Base-by-base conservation (phyloP, 1,140 invertebrate species). In the Nasonia vitripennis region DNA sequence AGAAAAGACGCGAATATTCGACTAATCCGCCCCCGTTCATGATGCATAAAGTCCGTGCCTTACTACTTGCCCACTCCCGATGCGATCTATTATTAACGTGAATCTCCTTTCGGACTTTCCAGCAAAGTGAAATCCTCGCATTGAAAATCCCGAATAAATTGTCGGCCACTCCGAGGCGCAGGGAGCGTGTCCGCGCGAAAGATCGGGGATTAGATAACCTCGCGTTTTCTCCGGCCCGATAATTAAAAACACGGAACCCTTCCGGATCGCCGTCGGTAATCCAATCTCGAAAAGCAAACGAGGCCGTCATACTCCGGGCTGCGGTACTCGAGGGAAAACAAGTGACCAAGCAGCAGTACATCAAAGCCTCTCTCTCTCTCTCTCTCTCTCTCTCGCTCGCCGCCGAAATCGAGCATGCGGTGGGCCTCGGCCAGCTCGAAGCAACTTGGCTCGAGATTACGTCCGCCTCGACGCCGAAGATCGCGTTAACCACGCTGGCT, bases 401-500 rank as follows among this genome's bases (percentile, higher is more conserved):
- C 34, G 11, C 78, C 12, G 17, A 77, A 85, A 75, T 14, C 4
- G 41, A 34, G 37, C 27, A 74, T 73, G 23, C 68, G 68, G 68
- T 20, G 17, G 34, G 20, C 77, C 14, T 11, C 23, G 17, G 17
- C 17, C 23, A 62, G 55, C 17, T 62, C 55, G 55, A 7, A n/a
- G 55, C 55, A 20, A n/a, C 55, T 62, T 62, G 55, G 14, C 55
- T 62, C 55, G 23, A 68, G 71, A 77, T 81, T 75, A 85, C 84
- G 70, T 62, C 6, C 78, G 71, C 78, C 34, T 81, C 68, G 34
- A 23, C 45, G n/a, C 62, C 78, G 48, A 48, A 87, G 86, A 88
- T 88, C 84, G 80, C 78, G 83, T 87, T 87, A 87, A 84, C 81
- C 78, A 87, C 85, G 85, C 75, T 74, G 84, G 83, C 83, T 87